These are phyloP conservation scores for Tragulus kanchil DNA, from an alignment of 2,113 vertebrate genomes.

Conservation along the genomic window DNA sequence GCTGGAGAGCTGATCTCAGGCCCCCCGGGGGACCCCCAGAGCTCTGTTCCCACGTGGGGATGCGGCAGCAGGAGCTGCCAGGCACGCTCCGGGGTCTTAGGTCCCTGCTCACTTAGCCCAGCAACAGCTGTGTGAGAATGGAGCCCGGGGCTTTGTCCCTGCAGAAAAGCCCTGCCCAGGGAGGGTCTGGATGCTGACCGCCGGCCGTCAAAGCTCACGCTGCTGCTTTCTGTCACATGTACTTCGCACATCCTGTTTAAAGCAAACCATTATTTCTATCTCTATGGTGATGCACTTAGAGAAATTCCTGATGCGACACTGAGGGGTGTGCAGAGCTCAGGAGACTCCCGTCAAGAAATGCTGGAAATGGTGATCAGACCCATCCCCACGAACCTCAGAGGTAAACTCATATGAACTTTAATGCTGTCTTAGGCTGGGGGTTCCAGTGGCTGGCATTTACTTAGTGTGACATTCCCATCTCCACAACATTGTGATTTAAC, in stretches of 20 bases:
- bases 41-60: background rate
- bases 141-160: background rate
- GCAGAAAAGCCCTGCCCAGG: background rate
- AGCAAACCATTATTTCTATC: background rate
- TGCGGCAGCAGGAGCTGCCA: background rate
- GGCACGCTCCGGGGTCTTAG: background rate
- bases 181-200: background rate
- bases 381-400: background rate
- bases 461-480: background rate
- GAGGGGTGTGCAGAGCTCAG: background rate
- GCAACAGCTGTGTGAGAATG: background rate
- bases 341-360: background rate
- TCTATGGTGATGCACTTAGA: background rate
- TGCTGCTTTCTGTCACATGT: background rate
- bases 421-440: background rate
- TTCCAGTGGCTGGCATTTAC: background rate
- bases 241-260: slow-evolving; percentile 1
- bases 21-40: background rate
- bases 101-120: background rate
- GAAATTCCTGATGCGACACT: background rate
- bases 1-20: background rate
- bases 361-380: background rate
- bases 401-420: background rate
- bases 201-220: background rate
- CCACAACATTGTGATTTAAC: background rate